Evolutionary conservation across 2,113 vertebrate species (phyloP).

Genomic region (Esox niger): DNA sequence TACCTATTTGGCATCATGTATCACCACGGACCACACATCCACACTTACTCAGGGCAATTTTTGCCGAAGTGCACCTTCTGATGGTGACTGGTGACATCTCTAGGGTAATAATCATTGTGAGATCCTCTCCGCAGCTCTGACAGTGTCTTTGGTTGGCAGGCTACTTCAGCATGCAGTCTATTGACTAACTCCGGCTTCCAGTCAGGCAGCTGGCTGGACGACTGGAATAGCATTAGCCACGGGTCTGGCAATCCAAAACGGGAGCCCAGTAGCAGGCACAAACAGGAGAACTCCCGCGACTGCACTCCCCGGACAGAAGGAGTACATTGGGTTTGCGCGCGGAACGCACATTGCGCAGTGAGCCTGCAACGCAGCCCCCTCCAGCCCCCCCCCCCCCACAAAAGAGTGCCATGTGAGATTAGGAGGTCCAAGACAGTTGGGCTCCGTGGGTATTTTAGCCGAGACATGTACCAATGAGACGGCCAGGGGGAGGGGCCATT

Average conservation of each 20-base stretch:
- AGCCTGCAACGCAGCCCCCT: conserved; percentile 16
- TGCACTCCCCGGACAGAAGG: conserved; percentile 20
- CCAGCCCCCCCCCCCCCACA: conserved; percentile 8
- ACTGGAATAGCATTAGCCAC: conserved; percentile 1
- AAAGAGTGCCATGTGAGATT: conserved; percentile 41
- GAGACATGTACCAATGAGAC: conserved; percentile 57
- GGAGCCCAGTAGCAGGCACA: background rate
- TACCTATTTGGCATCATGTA: background rate
- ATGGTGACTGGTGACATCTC: conserved; percentile 57
- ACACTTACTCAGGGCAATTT: conserved; percentile 73
- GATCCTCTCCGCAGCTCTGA: background rate
- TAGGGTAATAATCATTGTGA: conserved; percentile 38
- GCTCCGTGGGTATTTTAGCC: conserved; percentile 71
- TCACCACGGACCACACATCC: conserved; percentile 1
- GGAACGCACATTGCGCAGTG: conserved; percentile 16
- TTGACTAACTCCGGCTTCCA: background rate
- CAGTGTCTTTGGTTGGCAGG: background rate
- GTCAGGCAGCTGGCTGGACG: background rate
- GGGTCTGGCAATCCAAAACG: background rate
- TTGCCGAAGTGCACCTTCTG: conserved; percentile 65
- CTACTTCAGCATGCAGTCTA: background rate
- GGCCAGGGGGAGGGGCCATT: conserved; percentile 51
- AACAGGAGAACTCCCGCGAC: conserved; percentile 15
- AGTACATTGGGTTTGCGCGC: conserved; percentile 30
- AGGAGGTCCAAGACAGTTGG: conserved; percentile 51